A percentile compares a stretch with the other conserved stretches of the same genome.
These are phyloP conservation scores for Malacoctenus gilli DNA, from an alignment of 2,797 vertebrate genomes.

Conservation along the genomic window DNA sequence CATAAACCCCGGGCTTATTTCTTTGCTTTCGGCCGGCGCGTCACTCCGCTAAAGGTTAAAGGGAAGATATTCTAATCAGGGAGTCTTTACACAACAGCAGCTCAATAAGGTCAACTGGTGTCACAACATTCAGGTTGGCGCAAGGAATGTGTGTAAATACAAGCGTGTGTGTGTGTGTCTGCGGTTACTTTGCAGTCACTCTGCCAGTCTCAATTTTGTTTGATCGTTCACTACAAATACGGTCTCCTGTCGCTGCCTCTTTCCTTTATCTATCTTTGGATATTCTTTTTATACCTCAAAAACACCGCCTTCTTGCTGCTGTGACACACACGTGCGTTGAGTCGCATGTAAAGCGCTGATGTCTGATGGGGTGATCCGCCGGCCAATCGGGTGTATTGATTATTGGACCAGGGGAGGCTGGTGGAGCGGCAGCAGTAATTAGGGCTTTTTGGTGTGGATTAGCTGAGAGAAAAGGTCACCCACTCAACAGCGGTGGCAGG, in stretches of 20 bases:
- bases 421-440: constrained; percentile 97
- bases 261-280: constrained; percentile 1
- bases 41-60: constrained; percentile 79
- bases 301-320: constrained; percentile 6
- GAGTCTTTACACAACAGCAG: constrained; percentile 84
- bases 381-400: constrained; percentile 93
- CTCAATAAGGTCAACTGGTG: constrained; percentile 90
- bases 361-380: constrained; percentile 92
- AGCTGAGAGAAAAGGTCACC: constrained; percentile 98
- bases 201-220: constrained; percentile 24
- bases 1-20: constrained; percentile 69
- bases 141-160: constrained; percentile 55
- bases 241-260: constrained; percentile 6
- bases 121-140: constrained; percentile 73
- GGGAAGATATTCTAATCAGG: constrained; percentile 82
- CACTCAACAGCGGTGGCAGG: constrained; percentile 92
- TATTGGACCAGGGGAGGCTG: constrained; percentile 88
- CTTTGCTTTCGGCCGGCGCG: constrained; percentile 49
- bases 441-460: constrained; percentile 97
- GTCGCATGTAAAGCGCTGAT: constrained; percentile 63
- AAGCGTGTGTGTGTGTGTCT: constrained; percentile 24
- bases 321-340: constrained; percentile 28
- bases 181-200: constrained; percentile 27
- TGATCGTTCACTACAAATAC: constrained; percentile 4
- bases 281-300: constrained; percentile 15